Evolutionary conservation across 2,113 vertebrate species (phyloP).

Genomic region (Peromyscus californicus): DNA sequence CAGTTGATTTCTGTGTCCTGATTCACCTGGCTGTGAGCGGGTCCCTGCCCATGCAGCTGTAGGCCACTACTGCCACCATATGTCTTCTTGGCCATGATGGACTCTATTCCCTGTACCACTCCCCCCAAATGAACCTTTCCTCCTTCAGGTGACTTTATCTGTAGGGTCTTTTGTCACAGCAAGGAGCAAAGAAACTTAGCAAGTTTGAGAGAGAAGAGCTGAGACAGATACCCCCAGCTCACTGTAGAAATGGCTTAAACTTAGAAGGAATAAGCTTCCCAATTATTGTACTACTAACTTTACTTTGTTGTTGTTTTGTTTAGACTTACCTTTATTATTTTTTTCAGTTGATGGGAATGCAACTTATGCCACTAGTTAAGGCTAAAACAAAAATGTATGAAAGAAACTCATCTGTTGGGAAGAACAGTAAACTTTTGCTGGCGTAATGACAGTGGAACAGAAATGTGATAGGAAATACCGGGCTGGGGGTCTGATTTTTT

Average conservation of each 20-base stretch:
- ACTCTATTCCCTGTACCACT: background rate
- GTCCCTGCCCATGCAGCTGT: background rate
- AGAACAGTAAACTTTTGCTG: background rate
- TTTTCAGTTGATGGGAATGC: background rate
- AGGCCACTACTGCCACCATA: background rate
- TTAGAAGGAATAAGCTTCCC: background rate
- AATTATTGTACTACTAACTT: conserved; percentile 25
- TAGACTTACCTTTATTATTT: background rate
- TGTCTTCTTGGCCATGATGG: background rate
- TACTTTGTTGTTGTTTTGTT: conserved; percentile 45
- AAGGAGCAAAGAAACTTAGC: background rate
- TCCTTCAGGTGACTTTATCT: background rate
- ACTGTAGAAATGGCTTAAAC: background rate
- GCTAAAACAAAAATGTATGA: conserved; percentile 5
- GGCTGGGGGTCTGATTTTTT: background rate
- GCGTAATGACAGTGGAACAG: background rate
- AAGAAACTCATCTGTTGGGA: conserved; percentile 18
- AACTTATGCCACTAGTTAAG: background rate
- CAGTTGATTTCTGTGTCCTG: background rate
- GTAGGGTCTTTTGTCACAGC: background rate
- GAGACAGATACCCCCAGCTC: background rate
- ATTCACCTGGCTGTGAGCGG: background rate
- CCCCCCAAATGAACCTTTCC: background rate
- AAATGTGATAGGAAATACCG: background rate
- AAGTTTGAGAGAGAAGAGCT: conserved; percentile 3